Evolutionary conservation across 1,140 invertebrate genomes (phyloP).

Genomic region (Agrypnia vestita): DNA sequence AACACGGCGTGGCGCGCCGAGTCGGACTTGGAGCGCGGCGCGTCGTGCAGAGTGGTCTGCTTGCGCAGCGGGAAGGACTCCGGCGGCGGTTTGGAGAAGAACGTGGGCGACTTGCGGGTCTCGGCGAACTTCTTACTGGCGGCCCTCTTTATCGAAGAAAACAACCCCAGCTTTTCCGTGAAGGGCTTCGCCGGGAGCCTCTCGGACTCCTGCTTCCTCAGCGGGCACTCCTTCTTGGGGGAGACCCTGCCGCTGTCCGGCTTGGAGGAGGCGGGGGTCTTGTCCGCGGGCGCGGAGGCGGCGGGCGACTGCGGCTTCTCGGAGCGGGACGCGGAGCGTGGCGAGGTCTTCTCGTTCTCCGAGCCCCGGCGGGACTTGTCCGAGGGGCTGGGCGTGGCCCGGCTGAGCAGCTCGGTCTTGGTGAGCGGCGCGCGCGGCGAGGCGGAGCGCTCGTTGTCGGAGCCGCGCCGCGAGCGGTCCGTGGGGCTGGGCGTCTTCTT

Average conservation of each 20-base stretch:
- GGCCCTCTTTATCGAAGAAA: conserved; percentile 72
- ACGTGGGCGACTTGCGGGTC: conserved; percentile 68
- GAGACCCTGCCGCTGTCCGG: conserved; percentile 55
- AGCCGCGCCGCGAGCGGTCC: conserved; percentile 55
- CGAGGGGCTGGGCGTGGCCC: conserved; percentile 57
- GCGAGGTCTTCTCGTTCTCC: conserved; percentile 56
- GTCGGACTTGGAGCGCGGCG: conserved; percentile 71
- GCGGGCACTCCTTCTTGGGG: conserved; percentile 52
- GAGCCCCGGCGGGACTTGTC: conserved; percentile 57
- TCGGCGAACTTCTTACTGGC: conserved; percentile 73
- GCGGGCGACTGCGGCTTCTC: conserved; percentile 56
- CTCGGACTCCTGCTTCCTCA: conserved; percentile 59
- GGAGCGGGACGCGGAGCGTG: conserved; percentile 48
- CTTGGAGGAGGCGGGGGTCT: conserved; percentile 46
- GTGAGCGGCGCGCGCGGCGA: conserved; percentile 56
- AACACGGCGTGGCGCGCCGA: conserved; percentile 71
- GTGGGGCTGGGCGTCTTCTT: conserved; percentile 59
- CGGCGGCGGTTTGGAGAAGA: conserved; percentile 62
- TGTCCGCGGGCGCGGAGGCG: conserved; percentile 29
- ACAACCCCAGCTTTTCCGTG: conserved; percentile 71
- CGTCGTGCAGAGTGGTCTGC: conserved; percentile 62
- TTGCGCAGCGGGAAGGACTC: conserved; percentile 61
- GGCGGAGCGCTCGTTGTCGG: conserved; percentile 57
- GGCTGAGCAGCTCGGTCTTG: conserved; percentile 55
- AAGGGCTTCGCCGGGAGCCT: conserved; percentile 62